These are phyloP conservation scores for Phaetusa simplex DNA, from an alignment of 2,113 vertebrate genomes.

Conservation along the genomic window DNA sequence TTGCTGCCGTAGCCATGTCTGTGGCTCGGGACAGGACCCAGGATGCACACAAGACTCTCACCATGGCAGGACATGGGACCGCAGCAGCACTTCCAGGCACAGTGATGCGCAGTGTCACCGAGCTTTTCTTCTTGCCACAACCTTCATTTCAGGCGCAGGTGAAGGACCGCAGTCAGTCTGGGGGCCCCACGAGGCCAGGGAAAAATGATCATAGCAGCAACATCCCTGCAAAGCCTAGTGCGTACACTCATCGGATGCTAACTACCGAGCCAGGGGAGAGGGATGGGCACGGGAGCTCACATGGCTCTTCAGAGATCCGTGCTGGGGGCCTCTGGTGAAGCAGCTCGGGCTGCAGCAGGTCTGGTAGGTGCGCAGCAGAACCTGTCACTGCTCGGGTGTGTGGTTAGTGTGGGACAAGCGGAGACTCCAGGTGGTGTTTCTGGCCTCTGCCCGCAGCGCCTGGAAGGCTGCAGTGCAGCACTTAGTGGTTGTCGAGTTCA, in stretches of 20 bases:
- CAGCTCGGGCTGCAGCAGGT: neutral
- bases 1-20: neutral
- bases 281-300: rapidly evolving
- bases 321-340: neutral
- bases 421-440: neutral
- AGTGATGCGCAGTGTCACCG: neutral
- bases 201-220: neutral
- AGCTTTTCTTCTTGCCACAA: neutral
- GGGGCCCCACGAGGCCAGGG: neutral
- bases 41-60: neutral
- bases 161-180: neutral
- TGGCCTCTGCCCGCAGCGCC: neutral
- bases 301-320: neutral
- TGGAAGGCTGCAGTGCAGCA: neutral
- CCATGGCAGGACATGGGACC: neutral
- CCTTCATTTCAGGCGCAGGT: neutral
- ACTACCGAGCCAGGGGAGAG: neutral
- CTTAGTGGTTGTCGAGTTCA: neutral
- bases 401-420: neutral
- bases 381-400: rapidly evolving
- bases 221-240: neutral
- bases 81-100: neutral
- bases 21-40: neutral
- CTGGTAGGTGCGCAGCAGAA: neutral
- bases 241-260: rapidly evolving